Evolutionary conservation across 1,140 invertebrate genomes (phyloP), one percentile per base, ranked within the genome.

Genomic region (Campoletis sonorensis): DNA sequence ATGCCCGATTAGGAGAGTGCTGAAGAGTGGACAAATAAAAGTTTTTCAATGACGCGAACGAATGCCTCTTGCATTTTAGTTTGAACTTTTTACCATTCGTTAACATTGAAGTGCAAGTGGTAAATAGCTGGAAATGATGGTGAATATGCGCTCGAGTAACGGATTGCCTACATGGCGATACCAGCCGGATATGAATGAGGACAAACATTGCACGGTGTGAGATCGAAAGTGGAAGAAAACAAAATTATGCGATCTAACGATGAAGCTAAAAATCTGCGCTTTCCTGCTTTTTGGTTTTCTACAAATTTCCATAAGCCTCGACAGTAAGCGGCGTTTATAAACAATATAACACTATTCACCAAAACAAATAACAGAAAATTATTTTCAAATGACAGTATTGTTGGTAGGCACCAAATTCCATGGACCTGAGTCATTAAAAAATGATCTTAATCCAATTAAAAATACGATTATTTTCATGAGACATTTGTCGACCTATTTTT

Each of bases 181-280:
- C 72, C 68, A 64, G 16, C 71, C 45, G 49, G 23, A 54, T 27
- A 23, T 54, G 13, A 75, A 30, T 49, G 72, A n/a, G 18, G 11
- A 23, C 45, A 4, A 23, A 23, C 13, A 23, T 54, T 16, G 33
- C 23, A 30, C 21, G 72, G 26, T 54, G 45, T 75, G 72, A 75
- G 72, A 72, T 76, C 27, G 67, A 40, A 58, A 58, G 75, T 40
- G 72, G 26, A 70, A 21, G 30, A 30, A 70, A 70, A 16, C 30
- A 86, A 83, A 87, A 85, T 87, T 81, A 88, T 88, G 86, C 85
- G 83, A 87, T 79, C 37, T 26, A 61, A 82, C 64, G 81, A 88
- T 88, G 87, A 82, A 88, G 80, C 73, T 87, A 70, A 85, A 85
- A 82, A 85, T 85, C 81, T 85, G 85, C 80, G 72, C 49, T 75